Conservation (phyloP, 1,140 invertebrate species). For the Scaptomyza pallida region DNA sequence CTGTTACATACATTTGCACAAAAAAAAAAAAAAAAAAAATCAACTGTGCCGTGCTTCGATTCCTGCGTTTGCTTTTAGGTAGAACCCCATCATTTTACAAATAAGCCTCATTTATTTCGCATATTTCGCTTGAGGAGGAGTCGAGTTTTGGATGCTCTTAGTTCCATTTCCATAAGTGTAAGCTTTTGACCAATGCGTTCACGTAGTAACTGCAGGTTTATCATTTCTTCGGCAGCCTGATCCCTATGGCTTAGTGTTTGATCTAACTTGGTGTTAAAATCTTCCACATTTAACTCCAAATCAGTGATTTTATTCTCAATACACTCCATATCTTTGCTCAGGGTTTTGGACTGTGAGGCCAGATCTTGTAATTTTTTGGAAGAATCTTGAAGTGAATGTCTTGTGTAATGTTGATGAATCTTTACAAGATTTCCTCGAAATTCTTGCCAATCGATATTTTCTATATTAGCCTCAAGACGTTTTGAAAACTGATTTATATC, state of each 20-base stretch:
- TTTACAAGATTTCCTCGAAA: conserved; percentile 47
- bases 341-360: background rate
- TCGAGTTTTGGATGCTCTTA: conserved; percentile 10
- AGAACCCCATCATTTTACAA: conserved; percentile 17
- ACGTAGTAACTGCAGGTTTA: conserved; percentile 23
- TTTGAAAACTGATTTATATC: conserved; percentile 44
- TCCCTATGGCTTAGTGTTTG: conserved; percentile 20
- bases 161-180: conserved; percentile 40
- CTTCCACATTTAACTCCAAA: conserved; percentile 9
- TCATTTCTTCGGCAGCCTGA: conserved; percentile 33
- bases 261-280: conserved; percentile 26
- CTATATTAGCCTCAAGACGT: conserved; percentile 18
- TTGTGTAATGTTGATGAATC: conserved; percentile 41
- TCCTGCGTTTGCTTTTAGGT: background rate
- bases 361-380: conserved; percentile 1
- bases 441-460: conserved; percentile 31
- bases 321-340: background rate
- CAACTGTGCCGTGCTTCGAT: background rate
- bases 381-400: background rate
- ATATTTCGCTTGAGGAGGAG: background rate
- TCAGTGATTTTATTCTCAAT: conserved; percentile 12
- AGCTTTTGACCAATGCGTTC: conserved; percentile 35
- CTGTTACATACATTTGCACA: too few species aligned
- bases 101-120: conserved; percentile 21
- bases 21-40: background rate